Conservation (phyloP, 2,797 vertebrate genomes). For the Chelonia mydas region DNA sequence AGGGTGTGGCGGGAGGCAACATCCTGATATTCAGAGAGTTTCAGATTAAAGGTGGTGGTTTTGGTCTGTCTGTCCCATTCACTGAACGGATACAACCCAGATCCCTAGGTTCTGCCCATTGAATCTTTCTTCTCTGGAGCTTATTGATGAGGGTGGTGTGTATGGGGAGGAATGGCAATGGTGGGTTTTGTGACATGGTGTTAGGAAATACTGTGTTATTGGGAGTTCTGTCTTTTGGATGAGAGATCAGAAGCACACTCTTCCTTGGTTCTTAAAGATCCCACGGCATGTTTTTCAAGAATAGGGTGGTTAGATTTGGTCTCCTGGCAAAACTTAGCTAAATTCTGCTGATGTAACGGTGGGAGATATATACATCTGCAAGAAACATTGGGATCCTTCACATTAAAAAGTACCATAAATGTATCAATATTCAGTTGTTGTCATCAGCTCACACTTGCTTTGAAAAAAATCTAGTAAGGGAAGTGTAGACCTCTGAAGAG, state of each 20-base stretch:
- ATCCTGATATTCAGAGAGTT: background rate
- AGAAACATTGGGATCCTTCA: background rate
- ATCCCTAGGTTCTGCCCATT: background rate
- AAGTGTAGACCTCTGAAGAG: background rate
- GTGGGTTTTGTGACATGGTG: background rate
- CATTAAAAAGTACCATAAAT: background rate
- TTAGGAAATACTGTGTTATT: rapidly evolving
- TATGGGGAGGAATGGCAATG: background rate
- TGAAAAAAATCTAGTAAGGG: background rate
- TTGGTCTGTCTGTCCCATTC: background rate
- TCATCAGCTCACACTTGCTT: conserved; percentile 1
- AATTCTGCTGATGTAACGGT: background rate
- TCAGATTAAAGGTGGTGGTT: background rate
- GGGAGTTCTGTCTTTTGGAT: background rate
- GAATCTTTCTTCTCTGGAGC: background rate
- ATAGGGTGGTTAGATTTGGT: background rate
- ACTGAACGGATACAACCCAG: background rate
- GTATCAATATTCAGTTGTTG: background rate
- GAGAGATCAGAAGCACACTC: background rate
- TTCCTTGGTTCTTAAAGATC: background rate
- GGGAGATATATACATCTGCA: background rate
- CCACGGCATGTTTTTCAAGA: background rate
- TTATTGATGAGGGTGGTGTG: background rate
- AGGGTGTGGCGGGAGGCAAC: background rate
- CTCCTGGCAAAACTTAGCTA: background rate